phyloP scores from a whole-genome alignment of 2,888 invertebrate species.

The Stenurella melanura region DNA sequence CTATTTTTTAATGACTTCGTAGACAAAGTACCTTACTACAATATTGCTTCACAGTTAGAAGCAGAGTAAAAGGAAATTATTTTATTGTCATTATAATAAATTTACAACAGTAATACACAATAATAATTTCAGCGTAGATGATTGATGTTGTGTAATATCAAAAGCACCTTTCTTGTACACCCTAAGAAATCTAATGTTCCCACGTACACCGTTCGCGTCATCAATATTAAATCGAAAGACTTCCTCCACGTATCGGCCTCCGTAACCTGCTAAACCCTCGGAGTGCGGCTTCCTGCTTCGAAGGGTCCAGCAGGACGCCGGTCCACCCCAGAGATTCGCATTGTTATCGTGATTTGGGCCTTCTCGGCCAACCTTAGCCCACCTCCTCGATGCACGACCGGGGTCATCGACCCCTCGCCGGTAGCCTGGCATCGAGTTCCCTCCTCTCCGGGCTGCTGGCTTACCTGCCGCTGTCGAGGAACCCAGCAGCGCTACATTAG shows the following conservation, averaged over 20 bases:
- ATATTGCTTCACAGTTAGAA: too few relatives aligned
- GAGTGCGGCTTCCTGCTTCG: neutral
- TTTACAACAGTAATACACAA: too few relatives aligned
- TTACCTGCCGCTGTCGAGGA: conserved; percentile 71
- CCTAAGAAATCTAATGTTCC: neutral
- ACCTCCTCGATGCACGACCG: conserved; percentile 70
- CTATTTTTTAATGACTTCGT: too few relatives aligned
- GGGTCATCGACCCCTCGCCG: conserved; percentile 73
- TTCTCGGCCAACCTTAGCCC: conserved; percentile 44
- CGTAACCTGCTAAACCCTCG: neutral
- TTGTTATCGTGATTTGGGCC: conserved; percentile 23
- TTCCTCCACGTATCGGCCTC: neutral
- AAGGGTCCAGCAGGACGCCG: neutral
- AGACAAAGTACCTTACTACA: too few relatives aligned
- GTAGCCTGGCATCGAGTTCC: conserved; percentile 69
- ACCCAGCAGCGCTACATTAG: conserved; percentile 70
- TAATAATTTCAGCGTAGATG: too few relatives aligned
- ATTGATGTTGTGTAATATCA: too few relatives aligned
- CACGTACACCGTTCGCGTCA: neutral
- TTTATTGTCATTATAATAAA: too few relatives aligned
- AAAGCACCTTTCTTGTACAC: too few relatives aligned
- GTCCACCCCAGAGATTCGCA: neutral
- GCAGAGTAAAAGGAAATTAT: too few relatives aligned
- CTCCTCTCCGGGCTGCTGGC: conserved; percentile 64
- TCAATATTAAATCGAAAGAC: neutral